Conservation (phyloP, 1,140 invertebrate genomes). For the Anastrepha ludens region DNA sequence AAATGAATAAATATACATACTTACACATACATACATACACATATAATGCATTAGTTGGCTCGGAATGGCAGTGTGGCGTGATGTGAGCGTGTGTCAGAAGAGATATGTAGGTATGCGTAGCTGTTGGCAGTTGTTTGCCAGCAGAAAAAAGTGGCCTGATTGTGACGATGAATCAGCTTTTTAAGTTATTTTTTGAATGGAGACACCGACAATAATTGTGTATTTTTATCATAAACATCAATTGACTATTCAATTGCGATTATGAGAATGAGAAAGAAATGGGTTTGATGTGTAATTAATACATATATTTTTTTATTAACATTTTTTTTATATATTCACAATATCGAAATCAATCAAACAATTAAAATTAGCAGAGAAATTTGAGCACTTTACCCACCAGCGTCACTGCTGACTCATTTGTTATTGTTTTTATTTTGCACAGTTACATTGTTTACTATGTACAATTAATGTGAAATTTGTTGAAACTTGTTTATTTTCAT, state of each 20-base stretch:
- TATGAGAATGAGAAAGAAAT: not conserved
- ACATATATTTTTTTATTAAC: not conserved
- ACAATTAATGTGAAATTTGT: no score
- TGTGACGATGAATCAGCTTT: not conserved
- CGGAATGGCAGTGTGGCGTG: no score
- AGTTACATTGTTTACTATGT: not conserved
- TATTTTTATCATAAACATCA: not conserved
- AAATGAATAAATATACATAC: no score
- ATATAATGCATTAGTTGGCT: no score
- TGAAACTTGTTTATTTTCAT: no score
- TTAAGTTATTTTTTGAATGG: not conserved
- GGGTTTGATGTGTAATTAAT: no score
- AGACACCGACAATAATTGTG: not conserved
- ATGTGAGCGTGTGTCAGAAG: no score
- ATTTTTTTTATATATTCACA: not conserved
- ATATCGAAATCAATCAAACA: no score
- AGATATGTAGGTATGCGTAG: no score
- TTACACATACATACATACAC: no score
- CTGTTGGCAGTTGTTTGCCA: no score
- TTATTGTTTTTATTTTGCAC: not conserved
- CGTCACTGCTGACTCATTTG: conserved; percentile 25
- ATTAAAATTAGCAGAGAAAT: not conserved
- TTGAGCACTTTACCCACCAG: not conserved
- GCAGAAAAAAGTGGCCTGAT: conserved; percentile 31
- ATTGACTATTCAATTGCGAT: not conserved